These are phyloP conservation scores for Hirundichthys speculiger DNA, from an alignment of 2,113 vertebrate species.

Conservation along the genomic window DNA sequence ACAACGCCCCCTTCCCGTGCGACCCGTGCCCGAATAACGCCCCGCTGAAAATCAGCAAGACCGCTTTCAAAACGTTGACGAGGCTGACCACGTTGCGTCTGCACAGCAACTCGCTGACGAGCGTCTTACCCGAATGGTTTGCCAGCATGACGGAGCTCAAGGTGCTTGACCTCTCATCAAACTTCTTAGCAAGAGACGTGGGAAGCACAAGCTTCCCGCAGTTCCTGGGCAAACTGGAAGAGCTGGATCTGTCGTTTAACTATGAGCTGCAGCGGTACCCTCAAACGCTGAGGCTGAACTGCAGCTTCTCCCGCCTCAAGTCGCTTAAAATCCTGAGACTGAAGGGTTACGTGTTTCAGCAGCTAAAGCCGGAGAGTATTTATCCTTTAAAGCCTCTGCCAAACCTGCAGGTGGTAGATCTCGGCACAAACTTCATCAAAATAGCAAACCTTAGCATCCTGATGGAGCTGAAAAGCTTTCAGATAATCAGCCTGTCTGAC, in stretches of 20 bases:
- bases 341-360: slow-evolving; percentile 90
- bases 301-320: slow-evolving; percentile 80
- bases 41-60: slow-evolving; percentile 78
- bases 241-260: slow-evolving; percentile 94
- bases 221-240: slow-evolving; percentile 81
- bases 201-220: slow-evolving; percentile 81
- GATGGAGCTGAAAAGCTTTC: slow-evolving; percentile 80
- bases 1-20: slow-evolving; percentile 91
- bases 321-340: slow-evolving; percentile 84
- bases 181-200: slow-evolving; percentile 88
- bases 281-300: slow-evolving; percentile 78
- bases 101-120: slow-evolving; percentile 89
- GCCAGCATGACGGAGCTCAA: slow-evolving; percentile 75
- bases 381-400: slow-evolving; percentile 75
- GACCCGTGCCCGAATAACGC: slow-evolving; percentile 82
- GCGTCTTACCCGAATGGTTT: slow-evolving; percentile 84
- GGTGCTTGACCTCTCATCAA: slow-evolving; percentile 91
- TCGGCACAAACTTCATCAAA: slow-evolving; percentile 97
- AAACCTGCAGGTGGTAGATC: slow-evolving; percentile 88
- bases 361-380: slow-evolving; percentile 79
- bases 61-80: slow-evolving; percentile 83
- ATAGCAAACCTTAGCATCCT: slow-evolving; percentile 84
- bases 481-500: slow-evolving; percentile 88
- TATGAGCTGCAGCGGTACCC: slow-evolving; percentile 87
- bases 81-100: slow-evolving; percentile 86